Evolutionary conservation across 2,113 vertebrate species (phyloP).

Genomic region (Pelusios castaneus): DNA sequence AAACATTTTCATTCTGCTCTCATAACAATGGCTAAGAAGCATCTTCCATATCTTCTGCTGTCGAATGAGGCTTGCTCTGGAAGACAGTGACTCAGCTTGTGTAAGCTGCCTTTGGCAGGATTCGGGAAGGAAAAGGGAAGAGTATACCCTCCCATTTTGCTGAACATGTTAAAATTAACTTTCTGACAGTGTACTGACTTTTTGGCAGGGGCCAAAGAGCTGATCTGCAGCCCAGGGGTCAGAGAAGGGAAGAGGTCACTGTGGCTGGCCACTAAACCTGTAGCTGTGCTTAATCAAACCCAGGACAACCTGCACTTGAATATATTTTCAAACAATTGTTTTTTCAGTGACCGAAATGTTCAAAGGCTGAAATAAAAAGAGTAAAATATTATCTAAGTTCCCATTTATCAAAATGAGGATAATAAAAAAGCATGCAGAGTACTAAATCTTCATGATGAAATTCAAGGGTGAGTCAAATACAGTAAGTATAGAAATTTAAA

Average conservation of each 20-base stretch:
- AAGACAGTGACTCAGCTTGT: background rate
- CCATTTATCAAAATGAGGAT: no score
- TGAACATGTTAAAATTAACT: background rate
- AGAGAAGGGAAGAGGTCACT: no score
- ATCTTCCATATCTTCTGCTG: background rate
- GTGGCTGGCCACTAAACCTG: no score
- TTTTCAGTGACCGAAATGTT: constrained; percentile 10
- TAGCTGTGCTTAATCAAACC: background rate
- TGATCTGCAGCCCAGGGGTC: no score
- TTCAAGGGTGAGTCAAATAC: no score
- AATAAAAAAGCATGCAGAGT: no score
- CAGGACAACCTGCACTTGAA: background rate
- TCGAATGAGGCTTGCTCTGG: background rate
- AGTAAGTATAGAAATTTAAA: no score
- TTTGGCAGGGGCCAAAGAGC: no score
- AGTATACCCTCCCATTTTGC: background rate
- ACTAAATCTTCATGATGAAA: no score
- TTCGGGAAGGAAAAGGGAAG: background rate
- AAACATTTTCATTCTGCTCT: background rate
- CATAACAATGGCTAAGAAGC: background rate
- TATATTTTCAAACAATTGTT: background rate
- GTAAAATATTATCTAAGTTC: background rate
- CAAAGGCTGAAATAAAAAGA: background rate
- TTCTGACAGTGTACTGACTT: background rate
- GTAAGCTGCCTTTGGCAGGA: background rate